Evolutionary conservation across 2,113 vertebrate genomes (phyloP).

Genomic region (Poicephalus gulielmi): DNA sequence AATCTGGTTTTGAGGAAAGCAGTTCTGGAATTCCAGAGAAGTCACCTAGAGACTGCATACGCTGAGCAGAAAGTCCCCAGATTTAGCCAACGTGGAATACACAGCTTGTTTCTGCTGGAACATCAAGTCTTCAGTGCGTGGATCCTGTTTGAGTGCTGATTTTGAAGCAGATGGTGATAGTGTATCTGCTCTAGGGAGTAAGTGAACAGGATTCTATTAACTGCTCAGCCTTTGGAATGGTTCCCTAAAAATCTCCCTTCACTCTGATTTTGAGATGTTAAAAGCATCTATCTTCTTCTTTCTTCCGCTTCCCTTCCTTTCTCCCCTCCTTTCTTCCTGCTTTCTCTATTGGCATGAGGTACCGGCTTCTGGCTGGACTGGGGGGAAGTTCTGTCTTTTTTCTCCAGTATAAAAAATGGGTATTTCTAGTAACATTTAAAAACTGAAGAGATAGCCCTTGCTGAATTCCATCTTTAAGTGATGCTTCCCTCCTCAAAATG

Average conservation of each 20-base stretch:
- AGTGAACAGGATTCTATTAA: not conserved
- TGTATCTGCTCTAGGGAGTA: not conserved
- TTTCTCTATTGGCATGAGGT: not conserved
- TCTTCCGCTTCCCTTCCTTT: not conserved
- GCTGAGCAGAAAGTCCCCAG: not conserved
- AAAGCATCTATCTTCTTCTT: not conserved
- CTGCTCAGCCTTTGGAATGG: not conserved
- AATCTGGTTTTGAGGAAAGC: not conserved
- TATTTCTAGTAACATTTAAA: not conserved
- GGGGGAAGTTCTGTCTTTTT: not conserved
- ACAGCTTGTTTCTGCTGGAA: not conserved
- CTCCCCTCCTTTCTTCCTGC: not conserved
- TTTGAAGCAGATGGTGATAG: not conserved
- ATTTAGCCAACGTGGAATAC: not conserved
- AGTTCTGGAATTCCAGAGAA: not conserved
- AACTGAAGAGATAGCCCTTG: not conserved
- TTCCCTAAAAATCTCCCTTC: not conserved
- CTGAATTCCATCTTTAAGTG: not conserved
- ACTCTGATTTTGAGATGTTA: not conserved
- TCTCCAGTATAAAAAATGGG: not conserved
- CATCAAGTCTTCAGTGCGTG: not conserved
- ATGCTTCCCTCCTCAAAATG: not conserved
- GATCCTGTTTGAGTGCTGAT: not conserved
- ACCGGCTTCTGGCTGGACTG: not conserved
- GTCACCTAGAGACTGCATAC: not conserved